Evolutionary conservation across 2,797 vertebrate species (phyloP).

Genomic region (Decapterus maruadsi): DNA sequence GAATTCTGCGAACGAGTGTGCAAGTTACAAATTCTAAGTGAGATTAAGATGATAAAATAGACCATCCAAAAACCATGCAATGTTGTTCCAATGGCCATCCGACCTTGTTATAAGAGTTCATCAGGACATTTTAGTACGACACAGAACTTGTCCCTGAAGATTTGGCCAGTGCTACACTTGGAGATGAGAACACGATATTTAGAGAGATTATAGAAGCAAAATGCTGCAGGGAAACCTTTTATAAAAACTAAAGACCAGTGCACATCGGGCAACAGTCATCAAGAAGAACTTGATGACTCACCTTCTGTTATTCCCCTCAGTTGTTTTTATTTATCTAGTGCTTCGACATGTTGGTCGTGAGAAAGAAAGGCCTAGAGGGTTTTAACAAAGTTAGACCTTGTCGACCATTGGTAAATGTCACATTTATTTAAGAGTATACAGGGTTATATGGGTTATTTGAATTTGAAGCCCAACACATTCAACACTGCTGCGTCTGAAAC

Average conservation of each 20-base stretch:
- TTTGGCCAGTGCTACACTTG: background rate
- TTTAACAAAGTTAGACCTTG: background rate
- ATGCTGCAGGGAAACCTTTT: background rate
- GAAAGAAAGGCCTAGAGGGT: background rate
- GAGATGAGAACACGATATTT: background rate
- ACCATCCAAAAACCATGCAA: too few relatives aligned
- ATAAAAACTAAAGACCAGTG: background rate
- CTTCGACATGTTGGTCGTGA: background rate
- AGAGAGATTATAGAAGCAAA: background rate
- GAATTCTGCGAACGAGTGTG: too few relatives aligned
- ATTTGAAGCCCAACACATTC: background rate
- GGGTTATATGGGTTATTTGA: background rate
- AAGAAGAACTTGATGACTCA: background rate
- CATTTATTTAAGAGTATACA: background rate
- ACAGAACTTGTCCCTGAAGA: too few relatives aligned
- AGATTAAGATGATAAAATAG: too few relatives aligned
- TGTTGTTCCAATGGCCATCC: too few relatives aligned
- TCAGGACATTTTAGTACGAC: too few relatives aligned
- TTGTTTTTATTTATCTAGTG: background rate
- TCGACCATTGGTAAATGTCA: background rate
- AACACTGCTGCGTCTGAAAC: background rate
- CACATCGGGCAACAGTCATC: background rate
- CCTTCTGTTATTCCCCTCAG: background rate
- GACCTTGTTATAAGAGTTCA: too few relatives aligned
- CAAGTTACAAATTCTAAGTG: too few relatives aligned